Base-by-base conservation (phyloP, 2,888 invertebrate species). In the Acleris emargana region DNA sequence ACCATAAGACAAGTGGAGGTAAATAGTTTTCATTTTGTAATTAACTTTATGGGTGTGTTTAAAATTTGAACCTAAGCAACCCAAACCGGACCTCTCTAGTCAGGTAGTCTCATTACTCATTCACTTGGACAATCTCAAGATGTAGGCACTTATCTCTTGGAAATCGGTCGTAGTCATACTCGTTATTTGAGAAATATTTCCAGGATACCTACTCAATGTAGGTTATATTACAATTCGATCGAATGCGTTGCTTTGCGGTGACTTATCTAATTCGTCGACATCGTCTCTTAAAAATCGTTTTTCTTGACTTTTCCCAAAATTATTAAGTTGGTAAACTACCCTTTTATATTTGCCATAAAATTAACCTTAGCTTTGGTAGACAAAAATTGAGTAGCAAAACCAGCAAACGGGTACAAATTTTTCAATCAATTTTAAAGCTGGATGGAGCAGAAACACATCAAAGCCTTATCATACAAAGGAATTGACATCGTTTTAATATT, bases 71-170 rank as follows among this genome's bases (percentile, higher is more conserved):
- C 6, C 16, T 45, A 17, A 45, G 45, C 45, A 43, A n/a, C n/a
- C 32, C 22, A 25, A 64, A 59, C 58, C 64, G 64, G 49, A 64
- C 52, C 59, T 54, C 53, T 47, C 64, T 49, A 47, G 54, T 43
- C 18, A 38, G 38, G 32, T 55, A 55, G 20, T 64, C 59, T n/a
- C 43, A 55, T 64, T 64, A 64, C 64, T 60, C 59, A 64, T 64
- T 59, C 64, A 28, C 59, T 50, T 59, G 55, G 54, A 49, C 50
- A 22, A 38, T 59, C 54, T 54, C 47, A 25, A 64, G 53, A n/a
- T 58, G 18, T 42, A 53, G 38, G 38, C 53, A 42, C 53, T 47
- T 49, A 38, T 63, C 58, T 53, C 25, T 47, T 25, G 32, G 51
- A 63, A 52, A 45, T 51, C 45, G 52, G 18, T 17, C 18, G 18